Evolutionary conservation across 2,797 vertebrate species (phyloP), one percentile per base, ranked within the genome.

Genomic region (Gambelia wislizenii): DNA sequence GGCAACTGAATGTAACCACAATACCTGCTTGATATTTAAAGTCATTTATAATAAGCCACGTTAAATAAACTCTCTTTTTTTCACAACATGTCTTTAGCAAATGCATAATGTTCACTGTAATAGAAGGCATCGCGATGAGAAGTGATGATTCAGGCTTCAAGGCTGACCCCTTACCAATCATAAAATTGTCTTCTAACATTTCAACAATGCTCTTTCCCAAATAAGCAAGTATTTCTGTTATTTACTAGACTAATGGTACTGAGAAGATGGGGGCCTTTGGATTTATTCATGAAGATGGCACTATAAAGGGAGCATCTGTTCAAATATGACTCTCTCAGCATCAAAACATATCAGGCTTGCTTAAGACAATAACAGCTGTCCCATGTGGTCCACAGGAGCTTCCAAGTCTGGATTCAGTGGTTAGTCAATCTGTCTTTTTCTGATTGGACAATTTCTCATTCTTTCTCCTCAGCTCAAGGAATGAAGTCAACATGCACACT

Each of bases 401-500:
- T 88, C 30, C 72, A 64, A 1, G 64, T 47, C 84, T 22, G 93
- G 47, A 84, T 85, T 59, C 44, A 82, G 91, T 85, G 91, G 88
- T 84, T 83, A 82, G 83, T 47, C 22, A n/a, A 22, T 89, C 70
- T 56, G 77, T 84, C 80, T 33, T 52, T 75, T 90, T 67, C 14
- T 70, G 89, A 84, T 84, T 77, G 33, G 56, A 27, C 18, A 25
- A 79, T 56, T 86, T 90, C 54, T 81, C 82, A 13, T 7, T 30
- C 81, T 30, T 54, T 76, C 69, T 76, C 70, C 44, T 83, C 85
- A 89, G 92, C 89, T 89, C 54, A 14, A 56, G 52, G 2, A 39
- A 20, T 75, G 30, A 47, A 52, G 97, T 97, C 98, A 99, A 95
- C 99, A 99, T 96, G 98, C 97, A 95, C 98, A 99, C 90, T 98